phyloP scores from a whole-genome alignment of 2,113 vertebrate genomes.

The Cryptotis parvus region DNA sequence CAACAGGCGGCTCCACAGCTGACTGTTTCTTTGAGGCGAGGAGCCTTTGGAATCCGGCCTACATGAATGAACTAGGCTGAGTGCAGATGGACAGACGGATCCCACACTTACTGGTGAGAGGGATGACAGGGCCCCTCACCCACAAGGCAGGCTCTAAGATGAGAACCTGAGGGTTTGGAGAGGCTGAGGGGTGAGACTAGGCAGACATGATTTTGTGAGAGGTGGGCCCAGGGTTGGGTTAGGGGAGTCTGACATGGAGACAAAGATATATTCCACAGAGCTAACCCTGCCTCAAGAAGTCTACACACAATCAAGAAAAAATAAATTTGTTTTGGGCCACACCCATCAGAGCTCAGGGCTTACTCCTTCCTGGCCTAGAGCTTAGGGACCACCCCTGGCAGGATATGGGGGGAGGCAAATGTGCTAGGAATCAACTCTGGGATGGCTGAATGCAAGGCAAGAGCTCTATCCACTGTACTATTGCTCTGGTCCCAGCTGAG shows the following conservation, averaged over 20 bases:
- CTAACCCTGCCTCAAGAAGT: background rate
- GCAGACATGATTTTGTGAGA: background rate
- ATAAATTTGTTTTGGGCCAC: too few relatives aligned
- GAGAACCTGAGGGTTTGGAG: background rate
- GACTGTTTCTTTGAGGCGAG: background rate
- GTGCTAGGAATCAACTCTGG: too few relatives aligned
- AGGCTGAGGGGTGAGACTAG: background rate
- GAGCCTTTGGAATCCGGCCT: background rate
- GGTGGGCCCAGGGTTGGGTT: background rate
- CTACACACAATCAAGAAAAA: background rate
- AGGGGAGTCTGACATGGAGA: rapidly evolving
- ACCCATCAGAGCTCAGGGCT: too few relatives aligned
- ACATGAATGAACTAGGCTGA: too few relatives aligned
- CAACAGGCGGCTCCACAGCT: background rate
- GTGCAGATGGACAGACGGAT: too few relatives aligned
- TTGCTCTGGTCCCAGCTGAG: too few relatives aligned
- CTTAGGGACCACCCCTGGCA: too few relatives aligned
- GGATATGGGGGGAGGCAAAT: too few relatives aligned
- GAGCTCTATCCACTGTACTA: too few relatives aligned
- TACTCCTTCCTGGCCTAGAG: too few relatives aligned
- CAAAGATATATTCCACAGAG: background rate
- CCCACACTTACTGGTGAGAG: too few relatives aligned
- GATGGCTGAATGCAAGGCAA: too few relatives aligned
- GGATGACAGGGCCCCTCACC: background rate
- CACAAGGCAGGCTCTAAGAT: background rate